Percentiles rank a stretch among this genome's conserved stretches.
Conservation (phyloP, 2,113 vertebrate genomes). For the Oryctolagus cuniculus region mOryCun1.1 NC_091434.1:110898501-110899000, state of each 20-base stretch:
- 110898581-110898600: not conserved
- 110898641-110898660: not conserved
- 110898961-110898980: not conserved
- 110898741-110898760: not conserved
- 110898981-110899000: not conserved
- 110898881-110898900: not conserved
- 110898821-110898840: not conserved
- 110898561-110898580: too few relatives aligned
- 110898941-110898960: not conserved
- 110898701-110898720: not conserved
- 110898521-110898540: too few relatives aligned
- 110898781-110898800: not conserved
- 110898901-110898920: not conserved
- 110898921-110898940: rapidly evolving
- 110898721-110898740: not conserved
- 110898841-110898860: not conserved
- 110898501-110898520: too few relatives aligned
- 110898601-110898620: not conserved
- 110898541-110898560: too few relatives aligned
- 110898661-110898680: too few relatives aligned
- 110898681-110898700: not conserved
- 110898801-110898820: not conserved
- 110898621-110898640: not conserved
- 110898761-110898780: not conserved
- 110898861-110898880: not conserved